phyloP scores from a whole-genome alignment of 1,140 invertebrate species.

The Drosophila obscura region DNA sequence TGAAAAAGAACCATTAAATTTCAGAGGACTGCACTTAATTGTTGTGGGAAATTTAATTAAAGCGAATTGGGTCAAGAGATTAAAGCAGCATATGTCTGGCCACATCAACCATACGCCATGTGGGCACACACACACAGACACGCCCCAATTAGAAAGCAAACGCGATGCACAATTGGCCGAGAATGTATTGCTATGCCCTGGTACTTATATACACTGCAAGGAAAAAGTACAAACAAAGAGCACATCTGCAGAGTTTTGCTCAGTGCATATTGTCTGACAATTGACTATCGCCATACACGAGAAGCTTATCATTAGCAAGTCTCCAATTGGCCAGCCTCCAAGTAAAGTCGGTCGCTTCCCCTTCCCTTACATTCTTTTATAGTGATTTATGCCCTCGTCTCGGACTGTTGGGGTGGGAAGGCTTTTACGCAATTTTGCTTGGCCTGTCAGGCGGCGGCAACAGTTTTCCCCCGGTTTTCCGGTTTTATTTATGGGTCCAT shows the following conservation, averaged over 20 bases:
- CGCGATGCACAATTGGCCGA: constrained; percentile 2
- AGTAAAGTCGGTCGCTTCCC: background rate
- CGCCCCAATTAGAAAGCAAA: constrained; percentile 34
- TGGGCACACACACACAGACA: background rate
- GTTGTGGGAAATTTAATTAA: constrained; percentile 28
- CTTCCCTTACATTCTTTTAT: constrained; percentile 6
- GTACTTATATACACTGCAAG: too few relatives aligned
- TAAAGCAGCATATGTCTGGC: constrained; percentile 40
- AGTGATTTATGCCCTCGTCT: constrained; percentile 46
- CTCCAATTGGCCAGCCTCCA: constrained; percentile 21
- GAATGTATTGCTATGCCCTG: too few relatives aligned
- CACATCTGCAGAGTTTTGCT: constrained; percentile 18
- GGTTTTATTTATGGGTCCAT: constrained; percentile 42
- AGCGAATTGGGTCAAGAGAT: constrained; percentile 40
- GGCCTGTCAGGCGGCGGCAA: constrained; percentile 41
- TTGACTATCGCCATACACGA: constrained; percentile 8
- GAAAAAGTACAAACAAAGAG: background rate
- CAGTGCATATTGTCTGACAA: constrained; percentile 2
- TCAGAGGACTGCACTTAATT: constrained; percentile 36
- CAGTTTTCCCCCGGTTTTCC: constrained; percentile 19
- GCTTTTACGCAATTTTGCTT: constrained; percentile 35
- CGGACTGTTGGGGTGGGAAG: constrained; percentile 2
- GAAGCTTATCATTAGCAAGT: constrained; percentile 38
- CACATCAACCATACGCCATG: constrained; percentile 27
- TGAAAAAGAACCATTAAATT: constrained; percentile 2